These are phyloP conservation scores for Tichodroma muraria DNA, from an alignment of 2,113 vertebrate genomes.

Conservation along the genomic window DNA sequence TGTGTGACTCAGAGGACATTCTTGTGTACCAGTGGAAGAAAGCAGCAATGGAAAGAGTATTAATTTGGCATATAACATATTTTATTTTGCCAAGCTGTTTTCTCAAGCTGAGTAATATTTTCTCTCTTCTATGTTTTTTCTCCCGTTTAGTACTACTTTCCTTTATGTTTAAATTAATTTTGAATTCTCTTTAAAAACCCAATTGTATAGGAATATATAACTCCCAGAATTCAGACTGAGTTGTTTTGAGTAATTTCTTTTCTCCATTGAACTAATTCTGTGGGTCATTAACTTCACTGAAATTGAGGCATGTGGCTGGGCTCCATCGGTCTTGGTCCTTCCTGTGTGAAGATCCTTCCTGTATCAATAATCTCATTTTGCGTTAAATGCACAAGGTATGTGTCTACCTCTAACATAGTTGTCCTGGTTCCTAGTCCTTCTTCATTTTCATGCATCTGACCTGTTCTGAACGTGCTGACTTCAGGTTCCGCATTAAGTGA, in stretches of 20 bases:
- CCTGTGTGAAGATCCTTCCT: not conserved
- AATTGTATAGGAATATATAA: not conserved
- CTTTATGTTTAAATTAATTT: not conserved
- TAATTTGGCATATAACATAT: not conserved
- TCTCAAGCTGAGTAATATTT: not conserved
- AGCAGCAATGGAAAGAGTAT: not conserved
- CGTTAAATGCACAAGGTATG: accelerated
- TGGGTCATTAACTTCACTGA: not conserved
- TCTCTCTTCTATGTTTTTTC: not conserved
- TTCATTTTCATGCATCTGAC: not conserved
- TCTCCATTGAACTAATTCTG: not conserved
- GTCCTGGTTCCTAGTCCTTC: not conserved
- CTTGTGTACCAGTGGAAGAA: not conserved
- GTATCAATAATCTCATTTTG: not conserved
- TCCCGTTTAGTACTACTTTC: not conserved
- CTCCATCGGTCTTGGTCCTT: not conserved
- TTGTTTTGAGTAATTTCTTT: not conserved
- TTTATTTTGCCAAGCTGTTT: not conserved
- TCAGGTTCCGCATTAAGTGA: not conserved
- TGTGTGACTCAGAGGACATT: not conserved
- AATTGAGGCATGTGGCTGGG: not conserved
- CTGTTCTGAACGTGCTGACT: not conserved
- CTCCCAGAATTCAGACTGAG: not conserved
- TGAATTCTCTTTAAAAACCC: not conserved
- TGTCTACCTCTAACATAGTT: not conserved